Percentiles rank a stretch among this genome's conserved stretches.
Evolutionary conservation across 2,797 vertebrate species (phyloP).

Genomic region (Rachycentron canadum): DNA sequence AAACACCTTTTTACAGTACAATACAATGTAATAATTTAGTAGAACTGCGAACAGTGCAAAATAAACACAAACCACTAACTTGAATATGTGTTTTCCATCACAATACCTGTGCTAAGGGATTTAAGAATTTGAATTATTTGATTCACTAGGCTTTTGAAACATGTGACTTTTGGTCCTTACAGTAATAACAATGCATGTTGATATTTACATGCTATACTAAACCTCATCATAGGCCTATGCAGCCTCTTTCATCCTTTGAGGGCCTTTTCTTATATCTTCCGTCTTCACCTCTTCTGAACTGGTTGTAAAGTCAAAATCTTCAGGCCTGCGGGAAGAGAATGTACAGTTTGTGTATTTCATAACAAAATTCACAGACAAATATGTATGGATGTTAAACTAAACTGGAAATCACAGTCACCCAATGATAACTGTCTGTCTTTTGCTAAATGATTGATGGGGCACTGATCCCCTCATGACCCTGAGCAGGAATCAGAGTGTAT

Average conservation of each 20-base stretch:
- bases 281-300: conserved; percentile 65
- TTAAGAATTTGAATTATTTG: not conserved
- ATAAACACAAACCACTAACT: conserved; percentile 1
- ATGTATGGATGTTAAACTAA: not conserved
- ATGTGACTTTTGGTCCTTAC: conserved; percentile 13
- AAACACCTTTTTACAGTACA: not conserved
- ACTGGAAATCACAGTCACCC: not conserved
- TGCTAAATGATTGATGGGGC: not conserved
- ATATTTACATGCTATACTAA: conserved; percentile 28
- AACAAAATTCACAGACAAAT: not conserved
- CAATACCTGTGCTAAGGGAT: conserved; percentile 7
- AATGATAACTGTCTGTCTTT: not conserved
- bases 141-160: not conserved
- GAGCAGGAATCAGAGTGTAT: not conserved
- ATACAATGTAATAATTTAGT: no score
- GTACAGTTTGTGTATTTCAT: conserved; percentile 14
- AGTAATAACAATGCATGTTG: conserved; percentile 28
- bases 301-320: conserved; percentile 56
- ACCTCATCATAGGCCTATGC: not conserved
- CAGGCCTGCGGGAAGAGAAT: conserved; percentile 65
- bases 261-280: conserved; percentile 26
- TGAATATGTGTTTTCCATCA: conserved; percentile 11
- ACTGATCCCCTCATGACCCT: not conserved
- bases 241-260: conserved; percentile 46
- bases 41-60: not conserved